These are phyloP conservation scores for Acrocyrtus sp. DNA, from an alignment of 2,888 invertebrate species.

Conservation along the genomic window DNA sequence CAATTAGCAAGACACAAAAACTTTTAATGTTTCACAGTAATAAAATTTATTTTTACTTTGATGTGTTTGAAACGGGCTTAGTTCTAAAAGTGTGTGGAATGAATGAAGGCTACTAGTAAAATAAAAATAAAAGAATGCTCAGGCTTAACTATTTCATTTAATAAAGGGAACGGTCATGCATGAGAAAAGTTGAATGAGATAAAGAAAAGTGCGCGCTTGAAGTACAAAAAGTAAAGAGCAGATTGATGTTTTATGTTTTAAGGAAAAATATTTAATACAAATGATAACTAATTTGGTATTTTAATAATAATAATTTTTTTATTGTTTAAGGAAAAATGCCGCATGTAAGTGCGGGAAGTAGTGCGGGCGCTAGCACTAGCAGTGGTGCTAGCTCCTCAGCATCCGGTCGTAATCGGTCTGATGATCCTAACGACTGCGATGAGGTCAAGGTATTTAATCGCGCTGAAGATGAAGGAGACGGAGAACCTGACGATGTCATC, in stretches of 20 bases:
- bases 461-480: conserved; percentile 62
- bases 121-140: too few relatives aligned
- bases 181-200: conserved; percentile 52
- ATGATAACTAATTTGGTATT: conserved; percentile 11
- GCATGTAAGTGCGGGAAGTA: conserved; percentile 56
- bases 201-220: conserved; percentile 21
- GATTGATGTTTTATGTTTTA: conserved; percentile 40
- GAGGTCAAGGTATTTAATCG: conserved; percentile 63
- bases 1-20: conserved; percentile 47
- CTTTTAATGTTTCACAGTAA: background rate
- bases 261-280: background rate
- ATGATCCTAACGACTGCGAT: conserved; percentile 63
- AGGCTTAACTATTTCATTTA: background rate
- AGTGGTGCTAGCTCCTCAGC: conserved; percentile 55
- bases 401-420: conserved; percentile 55
- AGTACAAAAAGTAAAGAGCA: conserved; percentile 50
- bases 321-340: conserved; percentile 45
- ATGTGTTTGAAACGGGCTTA: background rate
- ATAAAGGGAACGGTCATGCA: conserved; percentile 45
- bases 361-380: conserved; percentile 55
- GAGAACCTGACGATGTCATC: conserved; percentile 63
- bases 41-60: background rate
- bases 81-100: background rate
- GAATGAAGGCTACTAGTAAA: background rate
- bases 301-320: conserved; percentile 26